Evolutionary conservation across 2,113 vertebrate genomes (phyloP).

Genomic region (Leptocoma aspasia): DNA sequence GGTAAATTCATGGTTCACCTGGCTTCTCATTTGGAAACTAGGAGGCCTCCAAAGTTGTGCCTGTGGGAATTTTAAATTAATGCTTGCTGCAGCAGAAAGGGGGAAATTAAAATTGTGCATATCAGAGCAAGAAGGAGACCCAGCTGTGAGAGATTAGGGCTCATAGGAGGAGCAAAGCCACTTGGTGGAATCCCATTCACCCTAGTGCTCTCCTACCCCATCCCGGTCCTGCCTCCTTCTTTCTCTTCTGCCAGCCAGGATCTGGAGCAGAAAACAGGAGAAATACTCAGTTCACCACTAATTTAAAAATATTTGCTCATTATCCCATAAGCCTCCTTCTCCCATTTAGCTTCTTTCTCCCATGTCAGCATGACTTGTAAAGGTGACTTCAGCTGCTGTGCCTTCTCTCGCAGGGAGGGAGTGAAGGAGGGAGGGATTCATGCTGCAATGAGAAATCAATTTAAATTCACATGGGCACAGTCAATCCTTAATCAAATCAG

Average conservation of each 20-base stretch:
- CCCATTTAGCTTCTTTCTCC: background rate
- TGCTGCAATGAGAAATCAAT: conserved; percentile 17
- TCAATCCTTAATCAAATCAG: conserved; percentile 5
- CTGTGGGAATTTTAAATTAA: background rate
- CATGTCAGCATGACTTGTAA: background rate
- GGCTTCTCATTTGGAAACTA: background rate
- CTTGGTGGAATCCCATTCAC: background rate
- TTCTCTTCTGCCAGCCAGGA: background rate
- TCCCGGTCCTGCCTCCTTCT: background rate
- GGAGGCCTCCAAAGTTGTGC: background rate
- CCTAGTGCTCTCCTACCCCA: background rate
- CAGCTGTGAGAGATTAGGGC: background rate
- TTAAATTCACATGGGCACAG: conserved; percentile 11
- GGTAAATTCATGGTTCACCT: background rate
- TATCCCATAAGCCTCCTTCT: background rate
- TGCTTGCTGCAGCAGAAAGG: background rate
- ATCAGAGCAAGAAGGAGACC: background rate
- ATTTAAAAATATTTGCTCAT: conserved; percentile 4
- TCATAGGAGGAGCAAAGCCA: background rate
- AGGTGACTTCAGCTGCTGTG: background rate
- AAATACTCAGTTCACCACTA: background rate
- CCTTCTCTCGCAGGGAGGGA: background rate
- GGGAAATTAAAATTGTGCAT: background rate
- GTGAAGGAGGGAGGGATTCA: background rate
- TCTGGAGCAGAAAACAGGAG: background rate